Evolutionary conservation across 2,113 vertebrate species (phyloP).

Genomic region (Danio rerio): GRCz12tu NC_133179.1:11727501-11728000

Average conservation of each 20-base stretch:
- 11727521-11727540: no score
- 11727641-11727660: conserved; percentile 26
- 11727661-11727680: conserved; percentile 41
- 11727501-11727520: no score
- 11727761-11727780: conserved; percentile 28
- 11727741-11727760: conserved; percentile 11
- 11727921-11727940: no score
- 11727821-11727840: conserved; percentile 78
- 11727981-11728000: neutral
- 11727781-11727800: neutral
- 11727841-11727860: conserved; percentile 94
- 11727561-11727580: conserved; percentile 28
- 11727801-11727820: neutral
- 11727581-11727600: conserved; percentile 43
- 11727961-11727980: neutral
- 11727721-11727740: conserved; percentile 28
- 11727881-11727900: conserved; percentile 99
- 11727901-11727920: conserved; percentile 78
- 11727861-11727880: conserved; percentile 98
- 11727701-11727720: conserved; percentile 45
- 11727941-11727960: no score
- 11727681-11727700: conserved; percentile 16
- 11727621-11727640: conserved; percentile 41
- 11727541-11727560: neutral
- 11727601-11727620: conserved; percentile 9